Percentiles rank a stretch among this genome's conserved stretches.
Conservation (phyloP, 2,113 vertebrate species). For the Leptosomus discolor region DNA sequence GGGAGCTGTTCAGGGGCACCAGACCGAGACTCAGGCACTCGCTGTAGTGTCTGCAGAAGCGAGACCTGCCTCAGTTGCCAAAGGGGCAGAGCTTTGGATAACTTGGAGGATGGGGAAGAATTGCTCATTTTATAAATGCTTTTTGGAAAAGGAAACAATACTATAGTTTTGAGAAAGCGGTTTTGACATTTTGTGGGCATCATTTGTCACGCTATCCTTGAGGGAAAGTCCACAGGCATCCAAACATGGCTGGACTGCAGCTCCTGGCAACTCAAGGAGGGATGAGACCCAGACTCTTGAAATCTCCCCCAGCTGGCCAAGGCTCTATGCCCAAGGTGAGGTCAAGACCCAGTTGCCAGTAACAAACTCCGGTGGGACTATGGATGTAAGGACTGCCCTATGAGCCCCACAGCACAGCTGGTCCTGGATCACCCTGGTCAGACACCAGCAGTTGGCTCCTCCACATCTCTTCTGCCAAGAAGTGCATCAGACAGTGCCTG, state of each 20-base stretch:
- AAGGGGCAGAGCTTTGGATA: background rate
- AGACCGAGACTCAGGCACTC: constrained; percentile 40
- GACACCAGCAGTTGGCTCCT: background rate
- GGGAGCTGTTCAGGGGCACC: constrained; percentile 54
- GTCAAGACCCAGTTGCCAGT: background rate
- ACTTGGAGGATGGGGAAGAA: background rate
- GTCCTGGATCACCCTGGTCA: background rate
- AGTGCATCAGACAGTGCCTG: background rate
- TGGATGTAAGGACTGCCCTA: background rate
- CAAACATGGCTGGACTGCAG: background rate
- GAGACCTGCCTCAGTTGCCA: background rate
- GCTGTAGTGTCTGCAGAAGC: constrained; percentile 6
- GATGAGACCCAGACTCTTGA: background rate
- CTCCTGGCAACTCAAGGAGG: background rate
- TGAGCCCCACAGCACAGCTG: background rate
- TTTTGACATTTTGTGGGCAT: background rate
- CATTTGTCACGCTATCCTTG: background rate
- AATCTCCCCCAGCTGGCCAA: background rate
- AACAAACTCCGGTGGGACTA: background rate
- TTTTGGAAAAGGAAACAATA: constrained; percentile 7
- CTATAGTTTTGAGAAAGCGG: background rate
- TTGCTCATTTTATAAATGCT: background rate
- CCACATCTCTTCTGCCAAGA: background rate
- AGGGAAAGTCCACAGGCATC: background rate
- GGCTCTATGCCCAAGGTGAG: background rate